Conservation (phyloP, 1,140 invertebrate genomes). For the Leptopilina boulardi region DNA sequence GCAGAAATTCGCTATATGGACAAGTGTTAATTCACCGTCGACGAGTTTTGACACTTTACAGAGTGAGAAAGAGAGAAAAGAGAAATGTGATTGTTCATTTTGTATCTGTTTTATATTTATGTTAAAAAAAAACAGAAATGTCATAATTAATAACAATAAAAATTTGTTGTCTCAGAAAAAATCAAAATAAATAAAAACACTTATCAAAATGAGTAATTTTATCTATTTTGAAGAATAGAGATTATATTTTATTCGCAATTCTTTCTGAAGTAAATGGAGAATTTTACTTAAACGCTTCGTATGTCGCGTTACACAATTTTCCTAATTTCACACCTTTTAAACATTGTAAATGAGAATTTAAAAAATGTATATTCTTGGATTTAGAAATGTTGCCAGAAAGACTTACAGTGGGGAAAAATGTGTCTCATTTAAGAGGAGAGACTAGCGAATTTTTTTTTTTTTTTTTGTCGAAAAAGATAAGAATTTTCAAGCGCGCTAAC, state of each 20-base stretch:
- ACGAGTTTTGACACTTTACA: conserved; percentile 2
- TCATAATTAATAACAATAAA: background rate
- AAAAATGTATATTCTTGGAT: background rate
- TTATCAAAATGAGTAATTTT: too few relatives aligned
- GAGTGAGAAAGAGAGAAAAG: background rate
- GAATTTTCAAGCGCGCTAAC: background rate
- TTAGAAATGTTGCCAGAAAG: background rate
- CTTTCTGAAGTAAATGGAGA: background rate
- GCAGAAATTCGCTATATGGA: conserved; percentile 8
- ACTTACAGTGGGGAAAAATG: background rate
- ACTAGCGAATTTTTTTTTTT: background rate
- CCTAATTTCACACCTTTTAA: background rate
- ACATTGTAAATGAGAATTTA: conserved; percentile 10
- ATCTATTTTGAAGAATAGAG: too few relatives aligned
- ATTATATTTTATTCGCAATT: background rate
- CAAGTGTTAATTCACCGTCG: conserved; percentile 23
- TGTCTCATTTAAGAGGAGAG: background rate
- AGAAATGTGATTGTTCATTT: background rate
- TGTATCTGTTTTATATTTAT: background rate
- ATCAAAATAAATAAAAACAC: too few relatives aligned
- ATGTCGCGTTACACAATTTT: background rate
- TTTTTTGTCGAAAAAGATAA: background rate
- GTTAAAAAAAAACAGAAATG: background rate
- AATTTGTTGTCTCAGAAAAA: background rate
- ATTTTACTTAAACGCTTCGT: background rate